Evolutionary conservation across 2,113 vertebrate species (phyloP).

Genomic region (Phylloscopus whistleri): DNA sequence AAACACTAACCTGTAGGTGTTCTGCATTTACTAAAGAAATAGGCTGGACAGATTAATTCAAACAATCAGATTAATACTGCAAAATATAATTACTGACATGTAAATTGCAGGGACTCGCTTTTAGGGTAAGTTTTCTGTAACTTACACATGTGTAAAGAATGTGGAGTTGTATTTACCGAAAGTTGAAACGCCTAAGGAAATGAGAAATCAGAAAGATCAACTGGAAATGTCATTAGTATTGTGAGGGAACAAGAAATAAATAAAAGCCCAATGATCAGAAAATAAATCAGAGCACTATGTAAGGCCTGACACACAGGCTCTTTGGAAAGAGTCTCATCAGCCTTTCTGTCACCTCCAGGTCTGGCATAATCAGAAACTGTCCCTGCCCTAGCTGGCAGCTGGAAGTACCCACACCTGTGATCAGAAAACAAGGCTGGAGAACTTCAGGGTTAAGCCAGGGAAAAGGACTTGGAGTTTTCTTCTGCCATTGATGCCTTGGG

Average conservation of each 20-base stretch:
- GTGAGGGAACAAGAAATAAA: not conserved
- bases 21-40: not conserved
- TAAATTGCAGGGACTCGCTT: not conserved
- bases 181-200: not conserved
- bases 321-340: not conserved
- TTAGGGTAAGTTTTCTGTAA: not conserved
- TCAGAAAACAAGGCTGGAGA: not conserved
- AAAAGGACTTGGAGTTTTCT: not conserved
- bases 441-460: not conserved
- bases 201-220: not conserved
- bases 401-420: rapidly evolving
- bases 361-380: not conserved
- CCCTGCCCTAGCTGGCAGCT: not conserved
- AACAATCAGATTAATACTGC: not conserved
- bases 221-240: not conserved
- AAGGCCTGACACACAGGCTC: not conserved
- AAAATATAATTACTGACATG: not conserved
- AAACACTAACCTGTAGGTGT: not conserved
- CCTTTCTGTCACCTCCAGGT: not conserved
- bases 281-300: not conserved
- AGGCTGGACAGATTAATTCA: not conserved
- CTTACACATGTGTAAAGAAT: not conserved
- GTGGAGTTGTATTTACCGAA: not conserved
- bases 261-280: not conserved
- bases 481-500: not conserved